Percentiles rank a stretch among this genome's conserved stretches.
phyloP scores from a whole-genome alignment of 2,797 vertebrate species.

The Cephalopachus bancanus region DNA sequence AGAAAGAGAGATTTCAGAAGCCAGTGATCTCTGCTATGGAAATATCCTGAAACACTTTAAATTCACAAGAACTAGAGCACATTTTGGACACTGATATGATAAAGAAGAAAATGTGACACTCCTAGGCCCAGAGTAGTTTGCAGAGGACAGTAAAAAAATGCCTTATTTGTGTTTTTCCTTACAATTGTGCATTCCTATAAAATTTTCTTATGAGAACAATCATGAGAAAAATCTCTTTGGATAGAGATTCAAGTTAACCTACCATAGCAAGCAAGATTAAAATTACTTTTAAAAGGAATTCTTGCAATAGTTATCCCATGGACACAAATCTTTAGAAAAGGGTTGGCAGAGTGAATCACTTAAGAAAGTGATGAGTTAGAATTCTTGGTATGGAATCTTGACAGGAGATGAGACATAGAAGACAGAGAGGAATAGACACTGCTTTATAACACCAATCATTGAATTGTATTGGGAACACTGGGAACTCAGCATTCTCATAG shows the following conservation, averaged over 20 bases:
- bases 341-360: neutral
- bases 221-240: neutral
- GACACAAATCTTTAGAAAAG: neutral
- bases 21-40: neutral
- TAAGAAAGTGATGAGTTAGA: neutral
- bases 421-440: neutral
- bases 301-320: neutral
- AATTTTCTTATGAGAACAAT: constrained; percentile 15
- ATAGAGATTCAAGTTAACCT: neutral
- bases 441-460: neutral
- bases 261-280: neutral
- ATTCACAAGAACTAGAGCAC: neutral
- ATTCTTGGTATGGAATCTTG: neutral
- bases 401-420: neutral
- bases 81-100: neutral
- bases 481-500: accelerated
- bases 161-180: neutral
- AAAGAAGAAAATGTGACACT: neutral
- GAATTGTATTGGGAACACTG: neutral
- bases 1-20: neutral
- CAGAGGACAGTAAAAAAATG: neutral
- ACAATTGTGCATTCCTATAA: neutral
- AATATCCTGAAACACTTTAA: neutral
- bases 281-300: constrained; percentile 13
- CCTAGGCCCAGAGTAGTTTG: neutral